Evolutionary conservation across 2,113 vertebrate species (phyloP).

Genomic region (Leucopsar rothschildi): DNA sequence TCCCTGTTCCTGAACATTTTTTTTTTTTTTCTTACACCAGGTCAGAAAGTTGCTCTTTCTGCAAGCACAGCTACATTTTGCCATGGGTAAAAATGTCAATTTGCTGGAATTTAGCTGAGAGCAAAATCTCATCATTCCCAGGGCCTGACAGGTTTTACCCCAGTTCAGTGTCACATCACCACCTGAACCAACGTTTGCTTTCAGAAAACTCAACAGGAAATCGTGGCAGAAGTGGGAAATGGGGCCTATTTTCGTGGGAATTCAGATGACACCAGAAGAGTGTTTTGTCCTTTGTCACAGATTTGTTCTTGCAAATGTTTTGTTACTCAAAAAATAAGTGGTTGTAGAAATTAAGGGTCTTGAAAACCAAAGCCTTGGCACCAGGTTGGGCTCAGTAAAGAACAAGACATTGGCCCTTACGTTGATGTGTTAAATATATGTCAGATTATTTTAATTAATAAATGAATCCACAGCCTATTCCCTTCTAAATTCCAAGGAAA

Average conservation of each 20-base stretch:
- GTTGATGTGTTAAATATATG: neutral
- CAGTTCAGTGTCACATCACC: neutral
- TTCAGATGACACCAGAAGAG: neutral
- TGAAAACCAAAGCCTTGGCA: neutral
- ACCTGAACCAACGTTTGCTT: neutral
- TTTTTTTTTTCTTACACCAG: neutral
- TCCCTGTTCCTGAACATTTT: neutral
- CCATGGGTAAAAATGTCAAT: slow-evolving; percentile 34
- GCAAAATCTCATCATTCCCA: slow-evolving; percentile 28
- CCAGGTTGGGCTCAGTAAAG: neutral
- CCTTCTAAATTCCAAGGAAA: neutral
- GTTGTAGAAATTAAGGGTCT: neutral
- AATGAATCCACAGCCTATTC: neutral
- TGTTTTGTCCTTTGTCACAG: neutral
- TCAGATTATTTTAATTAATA: neutral
- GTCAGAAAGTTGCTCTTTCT: neutral
- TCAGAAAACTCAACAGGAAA: neutral
- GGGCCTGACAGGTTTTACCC: neutral
- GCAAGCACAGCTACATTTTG: neutral
- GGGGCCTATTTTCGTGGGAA: neutral
- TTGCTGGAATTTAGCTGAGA: slow-evolving; percentile 50
- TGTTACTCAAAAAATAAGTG: neutral
- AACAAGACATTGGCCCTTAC: neutral
- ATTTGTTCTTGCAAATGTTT: neutral
- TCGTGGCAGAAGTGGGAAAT: neutral